phyloP scores from a whole-genome alignment of 2,113 vertebrate genomes.

The Tachysurus vachellii region DNA sequence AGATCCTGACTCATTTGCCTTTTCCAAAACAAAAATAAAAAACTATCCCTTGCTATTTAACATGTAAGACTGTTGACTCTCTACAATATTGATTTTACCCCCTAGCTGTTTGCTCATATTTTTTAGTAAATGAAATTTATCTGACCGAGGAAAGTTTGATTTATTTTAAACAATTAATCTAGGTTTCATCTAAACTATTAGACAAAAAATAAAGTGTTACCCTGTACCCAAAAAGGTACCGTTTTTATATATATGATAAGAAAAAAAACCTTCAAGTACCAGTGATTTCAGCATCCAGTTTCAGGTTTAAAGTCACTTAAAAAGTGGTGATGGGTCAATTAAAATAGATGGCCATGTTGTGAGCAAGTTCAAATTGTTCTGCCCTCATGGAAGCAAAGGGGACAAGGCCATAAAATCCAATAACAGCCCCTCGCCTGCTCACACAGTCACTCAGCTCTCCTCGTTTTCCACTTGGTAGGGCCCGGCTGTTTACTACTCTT shows the following conservation, averaged over 20 bases:
- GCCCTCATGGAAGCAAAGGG: conserved; percentile 47
- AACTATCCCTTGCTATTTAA: conserved; percentile 8
- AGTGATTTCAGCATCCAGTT: background rate
- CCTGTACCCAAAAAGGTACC: background rate
- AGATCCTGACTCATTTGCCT: conserved; percentile 24
- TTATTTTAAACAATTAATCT: background rate
- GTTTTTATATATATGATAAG: background rate
- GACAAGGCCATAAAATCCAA: conserved; percentile 53
- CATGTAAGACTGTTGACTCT: background rate
- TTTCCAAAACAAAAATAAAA: conserved; percentile 3
- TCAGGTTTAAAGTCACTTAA: conserved; percentile 36
- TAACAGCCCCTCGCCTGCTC: conserved; percentile 44
- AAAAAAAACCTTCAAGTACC: background rate
- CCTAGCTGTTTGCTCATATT: conserved; percentile 27
- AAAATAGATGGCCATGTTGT: conserved; percentile 44
- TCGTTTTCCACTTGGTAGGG: conserved; percentile 57
- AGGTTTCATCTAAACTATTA: background rate
- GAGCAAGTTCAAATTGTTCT: conserved; percentile 50
- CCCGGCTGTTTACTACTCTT: conserved; percentile 60
- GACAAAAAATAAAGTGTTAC: background rate
- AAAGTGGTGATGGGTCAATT: conserved; percentile 51
- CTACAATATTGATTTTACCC: conserved; percentile 24
- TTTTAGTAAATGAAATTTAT: conserved; percentile 17
- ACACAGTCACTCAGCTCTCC: conserved; percentile 24
- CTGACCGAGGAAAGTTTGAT: background rate